Evolutionary conservation across 2,888 invertebrate species (phyloP).

Genomic region (Cerastis rubricosa): DNA sequence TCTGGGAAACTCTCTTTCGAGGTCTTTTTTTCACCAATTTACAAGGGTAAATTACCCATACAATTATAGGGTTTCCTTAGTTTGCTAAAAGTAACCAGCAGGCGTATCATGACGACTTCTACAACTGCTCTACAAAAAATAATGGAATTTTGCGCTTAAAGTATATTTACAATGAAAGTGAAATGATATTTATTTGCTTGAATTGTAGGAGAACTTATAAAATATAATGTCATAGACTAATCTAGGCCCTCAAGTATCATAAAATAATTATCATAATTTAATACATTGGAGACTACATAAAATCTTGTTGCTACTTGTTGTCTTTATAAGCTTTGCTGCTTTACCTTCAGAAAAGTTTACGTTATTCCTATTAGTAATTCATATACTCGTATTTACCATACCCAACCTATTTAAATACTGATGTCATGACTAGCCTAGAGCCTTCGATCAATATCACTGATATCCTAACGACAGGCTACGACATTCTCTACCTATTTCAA

Average conservation of each 20-base stretch:
- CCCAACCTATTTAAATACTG: slow-evolving; percentile 62
- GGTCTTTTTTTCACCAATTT: too few relatives aligned
- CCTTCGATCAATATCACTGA: slow-evolving; percentile 50
- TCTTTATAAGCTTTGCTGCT: slow-evolving; percentile 3
- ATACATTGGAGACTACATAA: not conserved
- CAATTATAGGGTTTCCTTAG: too few relatives aligned
- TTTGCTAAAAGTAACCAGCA: too few relatives aligned
- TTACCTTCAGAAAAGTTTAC: slow-evolving; percentile 17
- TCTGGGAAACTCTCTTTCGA: too few relatives aligned
- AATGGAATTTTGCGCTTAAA: too few relatives aligned
- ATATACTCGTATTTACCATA: slow-evolving; percentile 50
- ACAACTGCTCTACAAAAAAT: too few relatives aligned
- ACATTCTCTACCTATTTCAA: slow-evolving; percentile 25
- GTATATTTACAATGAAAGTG: too few relatives aligned
- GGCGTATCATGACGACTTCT: too few relatives aligned
- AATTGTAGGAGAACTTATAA: too few relatives aligned
- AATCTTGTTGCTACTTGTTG: accelerated
- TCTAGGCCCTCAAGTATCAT: not conserved
- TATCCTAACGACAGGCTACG: slow-evolving; percentile 30
- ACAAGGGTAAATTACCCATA: too few relatives aligned
- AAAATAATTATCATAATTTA: not conserved
- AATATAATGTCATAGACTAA: too few relatives aligned
- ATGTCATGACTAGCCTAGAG: slow-evolving; percentile 49
- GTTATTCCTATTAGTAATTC: slow-evolving; percentile 46
- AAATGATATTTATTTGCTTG: too few relatives aligned